Base-by-base conservation (phyloP, 2,888 invertebrate species). In the Endotricha flammealis region DNA sequence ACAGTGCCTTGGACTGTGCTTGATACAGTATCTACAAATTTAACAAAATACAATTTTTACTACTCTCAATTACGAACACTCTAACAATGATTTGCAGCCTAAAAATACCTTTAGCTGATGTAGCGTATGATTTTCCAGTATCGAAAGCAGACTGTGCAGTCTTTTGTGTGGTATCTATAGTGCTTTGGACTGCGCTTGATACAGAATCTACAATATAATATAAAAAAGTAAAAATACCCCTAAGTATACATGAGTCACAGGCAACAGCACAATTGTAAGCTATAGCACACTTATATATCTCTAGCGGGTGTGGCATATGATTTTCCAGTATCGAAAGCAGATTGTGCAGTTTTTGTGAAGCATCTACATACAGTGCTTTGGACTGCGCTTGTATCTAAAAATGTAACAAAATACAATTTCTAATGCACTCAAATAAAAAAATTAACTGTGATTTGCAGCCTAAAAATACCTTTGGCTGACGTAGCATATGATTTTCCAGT, bases 11-110 rank as follows among this genome's bases (percentile, higher is more conserved):
- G 53, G 41, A 58, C 30, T 31, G 56, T 54, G 46, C 59, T 71
- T 34, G 69, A 57, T 48, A 77, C 59, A 20, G 71, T 61, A 58
- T 79, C 78, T 78, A 77, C 42, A 69, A 73, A 49, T 36, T 25
- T 20, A 6, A 3, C n/a, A 20, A 7, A 6, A 20, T 20, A 2
- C 6, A 20, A 20, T 20, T 2, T 6, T 8, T 6, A 4, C n/a
- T 2, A 20, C 16, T 16, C 6, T 6, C 16, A 31, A 42, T 3
- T 16, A 16, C 6, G 16, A 16, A 4, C 16, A 16, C 16, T 16
- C 16, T 16, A 16, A 4, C 16, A 16, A 16, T 4, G 6, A 16
- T 16, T 4, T 16, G 16, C 6, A 16, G 4, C n/a, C 4, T 4
- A 16, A 16, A 16, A 16, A 16, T 16, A 16, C 16, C 16, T 16